Percentiles rank a stretch among this genome's conserved stretches.
phyloP scores from a whole-genome alignment of 2,888 invertebrate genomes.

The Prenolepis imparis region DNA sequence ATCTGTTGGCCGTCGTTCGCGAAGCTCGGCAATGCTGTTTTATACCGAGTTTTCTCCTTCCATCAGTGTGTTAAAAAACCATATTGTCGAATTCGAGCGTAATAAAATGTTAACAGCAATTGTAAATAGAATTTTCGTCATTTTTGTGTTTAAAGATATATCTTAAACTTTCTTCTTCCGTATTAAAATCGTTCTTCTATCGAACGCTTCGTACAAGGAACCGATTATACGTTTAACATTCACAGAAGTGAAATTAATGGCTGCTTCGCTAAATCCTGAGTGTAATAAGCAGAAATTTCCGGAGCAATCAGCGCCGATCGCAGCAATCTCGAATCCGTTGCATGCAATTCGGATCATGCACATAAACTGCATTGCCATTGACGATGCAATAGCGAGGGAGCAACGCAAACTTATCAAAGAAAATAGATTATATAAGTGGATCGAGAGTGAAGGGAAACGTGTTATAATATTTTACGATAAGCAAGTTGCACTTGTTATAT shows the following conservation, averaged over 20 bases:
- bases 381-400: conserved; percentile 8
- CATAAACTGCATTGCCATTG: conserved; percentile 24
- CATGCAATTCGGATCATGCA: conserved; percentile 50
- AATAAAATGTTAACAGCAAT: not conserved
- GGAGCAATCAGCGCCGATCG: conserved; percentile 49
- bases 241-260: conserved; percentile 28
- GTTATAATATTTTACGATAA: conserved; percentile 7
- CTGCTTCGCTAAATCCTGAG: conserved; percentile 6
- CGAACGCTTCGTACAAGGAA: conserved; percentile 2
- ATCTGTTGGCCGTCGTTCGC: conserved; percentile 51
- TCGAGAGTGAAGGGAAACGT: not conserved
- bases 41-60: not conserved
- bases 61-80: not conserved
- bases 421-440: not conserved
- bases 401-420: conserved; percentile 16
- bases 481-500: not conserved
- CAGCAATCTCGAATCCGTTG: conserved; percentile 43
- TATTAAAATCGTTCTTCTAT: not conserved
- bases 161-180: not conserved
- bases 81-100: conserved; percentile 6
- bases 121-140: not conserved
- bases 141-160: not conserved
- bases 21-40: not conserved
- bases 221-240: conserved; percentile 30
- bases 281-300: conserved; percentile 51